Evolutionary conservation across 2,797 vertebrate genomes (phyloP).

Genomic region (Antrozous pallidus): DNA sequence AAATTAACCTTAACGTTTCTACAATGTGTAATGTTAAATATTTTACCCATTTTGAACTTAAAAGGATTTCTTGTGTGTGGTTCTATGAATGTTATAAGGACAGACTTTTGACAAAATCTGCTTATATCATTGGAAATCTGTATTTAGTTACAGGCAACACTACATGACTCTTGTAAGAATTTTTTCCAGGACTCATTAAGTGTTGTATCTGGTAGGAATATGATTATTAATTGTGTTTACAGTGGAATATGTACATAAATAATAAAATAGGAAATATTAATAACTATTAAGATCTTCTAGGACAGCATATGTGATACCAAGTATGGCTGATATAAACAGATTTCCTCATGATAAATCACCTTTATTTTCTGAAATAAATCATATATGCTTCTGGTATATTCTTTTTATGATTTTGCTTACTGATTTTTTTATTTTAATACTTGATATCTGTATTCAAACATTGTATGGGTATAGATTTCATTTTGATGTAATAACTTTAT

Average conservation of each 20-base stretch:
- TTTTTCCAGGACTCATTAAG: neutral
- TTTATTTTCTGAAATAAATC: conserved; percentile 40
- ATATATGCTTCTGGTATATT: neutral
- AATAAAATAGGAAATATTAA: conserved; percentile 42
- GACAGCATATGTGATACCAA: conserved; percentile 15
- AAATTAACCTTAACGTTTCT: conserved; percentile 1
- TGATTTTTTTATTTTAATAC: conserved; percentile 33
- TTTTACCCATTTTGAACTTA: conserved; percentile 17
- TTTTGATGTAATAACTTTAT: conserved; percentile 4
- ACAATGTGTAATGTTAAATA: neutral
- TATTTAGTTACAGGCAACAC: neutral
- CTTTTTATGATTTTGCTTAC: conserved; percentile 42
- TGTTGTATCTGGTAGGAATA: conserved; percentile 28
- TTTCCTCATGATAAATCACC: conserved; percentile 14
- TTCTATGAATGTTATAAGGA: neutral
- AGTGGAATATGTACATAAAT: conserved; percentile 5
- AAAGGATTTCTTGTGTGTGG: neutral
- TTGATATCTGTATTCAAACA: conserved; percentile 15
- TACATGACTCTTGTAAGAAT: neutral
- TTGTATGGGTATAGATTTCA: neutral
- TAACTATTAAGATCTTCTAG: conserved; percentile 38
- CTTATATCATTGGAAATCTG: neutral
- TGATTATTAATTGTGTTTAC: conserved; percentile 41
- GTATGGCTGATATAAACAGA: neutral
- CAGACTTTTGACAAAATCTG: neutral